phyloP scores from a whole-genome alignment of 2,113 vertebrate genomes.

The Microtus montanus region DNA sequence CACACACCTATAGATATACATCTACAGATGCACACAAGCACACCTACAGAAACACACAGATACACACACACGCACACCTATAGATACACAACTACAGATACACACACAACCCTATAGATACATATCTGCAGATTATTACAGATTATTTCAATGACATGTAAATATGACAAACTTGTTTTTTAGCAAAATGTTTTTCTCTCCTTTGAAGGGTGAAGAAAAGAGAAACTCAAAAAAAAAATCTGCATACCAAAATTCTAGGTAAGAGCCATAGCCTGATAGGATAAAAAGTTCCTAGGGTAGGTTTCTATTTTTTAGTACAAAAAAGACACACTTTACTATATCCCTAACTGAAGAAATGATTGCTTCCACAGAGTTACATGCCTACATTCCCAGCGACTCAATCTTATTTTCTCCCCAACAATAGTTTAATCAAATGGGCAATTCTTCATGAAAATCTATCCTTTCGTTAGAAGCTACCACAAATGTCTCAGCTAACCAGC shows the following conservation, averaged over 20 bases:
- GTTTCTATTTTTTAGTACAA: neutral
- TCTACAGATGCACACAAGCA: neutral
- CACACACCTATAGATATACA: neutral
- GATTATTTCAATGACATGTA: conserved; percentile 10
- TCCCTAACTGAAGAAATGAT: conserved; percentile 3
- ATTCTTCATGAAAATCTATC: neutral
- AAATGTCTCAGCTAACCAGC: conserved; percentile 61
- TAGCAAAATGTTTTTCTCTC: neutral
- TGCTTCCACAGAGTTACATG: conserved; percentile 12
- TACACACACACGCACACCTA: neutral
- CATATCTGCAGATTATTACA: no score
- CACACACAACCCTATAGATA: neutral
- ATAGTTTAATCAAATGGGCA: conserved; percentile 61
- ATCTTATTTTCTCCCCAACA: conserved; percentile 32
- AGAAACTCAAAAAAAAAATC: conserved; percentile 16
- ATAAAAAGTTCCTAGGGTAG: neutral
- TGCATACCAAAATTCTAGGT: neutral
- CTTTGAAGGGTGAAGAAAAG: neutral
- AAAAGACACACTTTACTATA: conserved; percentile 44
- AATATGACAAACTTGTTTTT: neutral
- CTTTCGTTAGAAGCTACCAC: conserved; percentile 41
- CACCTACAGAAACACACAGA: neutral
- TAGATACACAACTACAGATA: neutral
- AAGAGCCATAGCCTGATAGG: neutral
- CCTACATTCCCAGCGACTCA: conserved; percentile 46